phyloP scores from a whole-genome alignment of 2,888 invertebrate genomes.

The Calliphora vomitoria region DNA sequence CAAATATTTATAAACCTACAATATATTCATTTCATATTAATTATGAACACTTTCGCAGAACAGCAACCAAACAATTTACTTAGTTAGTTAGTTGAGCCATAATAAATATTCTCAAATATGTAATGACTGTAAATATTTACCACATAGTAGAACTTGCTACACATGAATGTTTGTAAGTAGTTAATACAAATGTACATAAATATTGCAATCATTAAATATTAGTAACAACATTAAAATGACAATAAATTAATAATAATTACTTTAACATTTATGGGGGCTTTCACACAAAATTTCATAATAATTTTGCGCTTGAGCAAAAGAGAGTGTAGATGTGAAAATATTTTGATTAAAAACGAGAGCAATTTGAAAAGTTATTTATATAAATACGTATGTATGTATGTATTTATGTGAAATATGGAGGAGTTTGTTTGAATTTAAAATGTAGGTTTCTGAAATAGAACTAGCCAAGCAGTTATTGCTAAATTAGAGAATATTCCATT shows the following conservation, averaged over 20 bases:
- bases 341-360: no score
- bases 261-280: constrained; percentile 6
- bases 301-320: neutral
- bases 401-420: no score
- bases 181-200: neutral
- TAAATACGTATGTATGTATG: no score
- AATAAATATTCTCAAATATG: constrained; percentile 17
- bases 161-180: neutral
- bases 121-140: neutral
- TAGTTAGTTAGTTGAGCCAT: neutral
- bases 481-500: no score
- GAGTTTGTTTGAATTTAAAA: no score
- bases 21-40: constrained; percentile 25
- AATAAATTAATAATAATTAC: constrained; percentile 57
- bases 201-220: constrained; percentile 32
- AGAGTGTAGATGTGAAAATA: neutral
- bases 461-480: no score
- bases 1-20: constrained; percentile 6
- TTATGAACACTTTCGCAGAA: constrained; percentile 22
- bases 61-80: neutral
- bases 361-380: no score
- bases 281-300: constrained; percentile 20
- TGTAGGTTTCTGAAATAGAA: no score
- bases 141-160: neutral
- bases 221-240: constrained; percentile 45